Percentiles rank a stretch among this genome's conserved stretches.
Evolutionary conservation across 2,113 vertebrate genomes (phyloP).

Genomic region (Lampris megalopsis): DNA sequence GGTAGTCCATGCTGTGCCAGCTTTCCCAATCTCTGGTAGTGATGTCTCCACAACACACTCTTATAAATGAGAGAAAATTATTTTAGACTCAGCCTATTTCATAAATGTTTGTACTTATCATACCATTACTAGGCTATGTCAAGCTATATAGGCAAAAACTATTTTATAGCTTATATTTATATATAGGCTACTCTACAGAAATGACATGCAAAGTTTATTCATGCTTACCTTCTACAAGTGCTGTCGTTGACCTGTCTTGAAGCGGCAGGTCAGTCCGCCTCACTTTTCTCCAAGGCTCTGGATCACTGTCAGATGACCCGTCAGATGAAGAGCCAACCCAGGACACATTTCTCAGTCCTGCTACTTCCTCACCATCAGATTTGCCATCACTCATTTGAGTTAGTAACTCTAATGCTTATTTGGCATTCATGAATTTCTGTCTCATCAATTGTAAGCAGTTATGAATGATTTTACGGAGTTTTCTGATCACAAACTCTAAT

Average conservation of each 20-base stretch:
- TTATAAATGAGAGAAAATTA: neutral
- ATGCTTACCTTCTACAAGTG: conserved; percentile 6
- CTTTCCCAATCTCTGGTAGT: neutral
- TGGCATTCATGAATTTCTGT: neutral
- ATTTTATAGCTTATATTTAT: conserved; percentile 2
- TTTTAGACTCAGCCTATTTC: neutral
- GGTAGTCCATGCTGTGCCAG: neutral
- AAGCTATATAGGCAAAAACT: neutral
- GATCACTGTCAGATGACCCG: neutral
- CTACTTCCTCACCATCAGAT: conserved; percentile 1
- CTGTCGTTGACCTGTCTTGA: conserved; percentile 6
- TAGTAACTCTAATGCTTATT: neutral
- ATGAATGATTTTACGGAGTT: neutral
- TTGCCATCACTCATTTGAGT: neutral
- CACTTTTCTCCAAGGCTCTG: neutral
- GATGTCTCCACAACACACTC: too few species aligned
- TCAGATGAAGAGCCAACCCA: neutral
- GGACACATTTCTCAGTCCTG: neutral
- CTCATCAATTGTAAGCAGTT: neutral
- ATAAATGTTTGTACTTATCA: neutral
- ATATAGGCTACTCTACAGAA: neutral
- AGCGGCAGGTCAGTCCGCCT: neutral
- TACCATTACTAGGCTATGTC: neutral
- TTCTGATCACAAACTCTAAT: neutral
- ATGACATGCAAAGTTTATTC: neutral